Evolutionary conservation across 1,140 invertebrate species (phyloP).

Genomic region (Leptopilina boulardi): DNA sequence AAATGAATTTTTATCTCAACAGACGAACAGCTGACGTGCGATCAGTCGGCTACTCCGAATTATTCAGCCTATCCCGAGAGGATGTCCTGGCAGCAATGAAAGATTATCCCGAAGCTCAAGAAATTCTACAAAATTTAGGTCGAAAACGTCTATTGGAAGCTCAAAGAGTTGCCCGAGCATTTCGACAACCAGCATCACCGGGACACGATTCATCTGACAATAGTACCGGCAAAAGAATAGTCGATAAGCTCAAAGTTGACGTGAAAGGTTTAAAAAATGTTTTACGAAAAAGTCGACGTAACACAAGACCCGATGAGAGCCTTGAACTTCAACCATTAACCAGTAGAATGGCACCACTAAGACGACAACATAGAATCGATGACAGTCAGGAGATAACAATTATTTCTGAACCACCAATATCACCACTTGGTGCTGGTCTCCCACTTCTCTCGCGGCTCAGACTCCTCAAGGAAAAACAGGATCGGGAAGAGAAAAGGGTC

Average conservation of each 20-base stretch:
- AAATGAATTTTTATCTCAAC: conserved; percentile 52
- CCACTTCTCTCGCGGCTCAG: conserved; percentile 86
- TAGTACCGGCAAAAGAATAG: conserved; percentile 84
- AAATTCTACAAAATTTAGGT: conserved; percentile 91
- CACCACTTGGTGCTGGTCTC: conserved; percentile 88
- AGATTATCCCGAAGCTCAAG: conserved; percentile 97
- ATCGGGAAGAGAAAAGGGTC: conserved; percentile 78
- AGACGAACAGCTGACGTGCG: conserved; percentile 96
- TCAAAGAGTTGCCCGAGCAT: conserved; percentile 64
- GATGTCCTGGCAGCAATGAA: conserved; percentile 96
- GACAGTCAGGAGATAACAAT: conserved; percentile 57
- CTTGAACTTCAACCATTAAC: conserved; percentile 75
- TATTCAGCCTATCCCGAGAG: conserved; percentile 96
- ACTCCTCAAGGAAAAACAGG: conserved; percentile 90
- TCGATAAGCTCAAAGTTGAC: conserved; percentile 88
- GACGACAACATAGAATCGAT: conserved; percentile 68
- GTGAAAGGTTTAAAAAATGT: conserved; percentile 86
- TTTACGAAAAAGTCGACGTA: conserved; percentile 80
- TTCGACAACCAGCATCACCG: conserved; percentile 60
- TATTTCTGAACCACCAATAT: conserved; percentile 69
- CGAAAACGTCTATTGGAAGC: conserved; percentile 92
- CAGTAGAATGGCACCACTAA: conserved; percentile 75
- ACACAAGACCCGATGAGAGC: conserved; percentile 74
- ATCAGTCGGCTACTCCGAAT: conserved; percentile 96
- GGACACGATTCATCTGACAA: conserved; percentile 80